phyloP scores from a whole-genome alignment of 2,113 vertebrate genomes.

The Podilymbus podiceps region DNA sequence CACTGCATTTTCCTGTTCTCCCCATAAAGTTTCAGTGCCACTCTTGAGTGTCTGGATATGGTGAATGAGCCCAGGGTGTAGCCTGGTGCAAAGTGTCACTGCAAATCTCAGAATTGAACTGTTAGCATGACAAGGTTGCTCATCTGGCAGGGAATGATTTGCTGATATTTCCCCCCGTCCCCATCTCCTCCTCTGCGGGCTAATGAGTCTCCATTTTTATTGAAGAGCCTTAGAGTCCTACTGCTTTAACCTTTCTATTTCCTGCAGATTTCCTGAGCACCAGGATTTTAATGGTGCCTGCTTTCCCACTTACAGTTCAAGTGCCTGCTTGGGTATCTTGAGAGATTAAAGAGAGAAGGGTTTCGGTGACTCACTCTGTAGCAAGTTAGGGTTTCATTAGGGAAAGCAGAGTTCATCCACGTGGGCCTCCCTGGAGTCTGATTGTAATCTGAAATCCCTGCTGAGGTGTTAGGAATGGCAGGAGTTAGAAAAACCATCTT shows the following conservation, averaged over 20 bases:
- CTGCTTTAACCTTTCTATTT: constrained; percentile 8
- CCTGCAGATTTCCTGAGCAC: constrained; percentile 7
- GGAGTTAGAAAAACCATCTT: constrained; percentile 20
- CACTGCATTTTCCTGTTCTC: neutral
- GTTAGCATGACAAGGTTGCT: neutral
- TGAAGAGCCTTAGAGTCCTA: neutral
- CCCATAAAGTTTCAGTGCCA: neutral
- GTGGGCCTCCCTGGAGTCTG: constrained; percentile 1
- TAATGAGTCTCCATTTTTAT: neutral
- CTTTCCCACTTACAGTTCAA: neutral
- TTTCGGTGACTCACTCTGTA: constrained; percentile 23
- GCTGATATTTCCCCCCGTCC: neutral
- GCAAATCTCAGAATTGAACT: neutral
- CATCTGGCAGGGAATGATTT: neutral
- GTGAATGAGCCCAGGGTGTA: neutral
- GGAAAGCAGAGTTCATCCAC: constrained; percentile 16
- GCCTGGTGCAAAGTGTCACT: neutral
- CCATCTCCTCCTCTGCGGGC: neutral
- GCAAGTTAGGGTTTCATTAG: neutral
- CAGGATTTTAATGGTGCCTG: constrained; percentile 3
- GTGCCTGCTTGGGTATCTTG: neutral
- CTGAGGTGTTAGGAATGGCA: constrained; percentile 41
- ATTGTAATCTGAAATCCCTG: constrained; percentile 53
- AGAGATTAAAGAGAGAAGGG: neutral
- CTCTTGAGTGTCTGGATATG: neutral